phyloP scores from a whole-genome alignment of 2,888 invertebrate species.

The Chalcosyrphus nemorum region DNA sequence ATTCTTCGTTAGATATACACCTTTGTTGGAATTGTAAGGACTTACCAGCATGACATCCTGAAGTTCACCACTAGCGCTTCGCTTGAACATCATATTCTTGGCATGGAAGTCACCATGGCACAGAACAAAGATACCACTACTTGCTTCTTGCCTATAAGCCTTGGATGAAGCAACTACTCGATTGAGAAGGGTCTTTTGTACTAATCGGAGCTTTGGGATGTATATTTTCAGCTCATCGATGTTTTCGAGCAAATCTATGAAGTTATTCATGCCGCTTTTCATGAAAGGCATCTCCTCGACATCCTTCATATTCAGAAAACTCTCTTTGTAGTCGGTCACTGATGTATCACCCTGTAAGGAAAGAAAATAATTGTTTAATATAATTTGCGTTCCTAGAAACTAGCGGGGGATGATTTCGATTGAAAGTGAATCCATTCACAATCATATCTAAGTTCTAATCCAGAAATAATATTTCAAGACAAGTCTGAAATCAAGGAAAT shows the following conservation, averaged over 20 bases:
- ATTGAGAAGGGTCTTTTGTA: slow-evolving; percentile 58
- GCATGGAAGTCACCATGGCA: slow-evolving; percentile 78
- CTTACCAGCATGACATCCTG: slow-evolving; percentile 75
- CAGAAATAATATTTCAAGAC: no score
- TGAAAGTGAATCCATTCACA: no score
- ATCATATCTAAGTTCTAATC: no score
- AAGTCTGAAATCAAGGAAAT: no score
- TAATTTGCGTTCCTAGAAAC: no score
- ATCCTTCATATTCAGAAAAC: slow-evolving; percentile 14
- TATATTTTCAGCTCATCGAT: slow-evolving; percentile 68
- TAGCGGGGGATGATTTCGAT: no score
- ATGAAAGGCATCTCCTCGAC: slow-evolving; percentile 37
- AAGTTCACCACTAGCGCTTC: slow-evolving; percentile 27
- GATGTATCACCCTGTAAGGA: slow-evolving; percentile 16
- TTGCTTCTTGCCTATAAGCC: neutral
- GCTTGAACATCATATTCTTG: slow-evolving; percentile 77
- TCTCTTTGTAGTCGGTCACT: slow-evolving; percentile 16
- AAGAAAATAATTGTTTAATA: no score
- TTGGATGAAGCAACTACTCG: slow-evolving; percentile 17
- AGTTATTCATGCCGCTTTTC: slow-evolving; percentile 58
- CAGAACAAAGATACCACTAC: slow-evolving; percentile 73
- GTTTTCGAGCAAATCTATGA: slow-evolving; percentile 69
- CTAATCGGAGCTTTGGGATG: slow-evolving; percentile 69
- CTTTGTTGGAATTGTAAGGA: no score
- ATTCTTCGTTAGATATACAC: neutral